phyloP scores from a whole-genome alignment of 2,113 vertebrate genomes.

The Apaloderma vittatum region DNA sequence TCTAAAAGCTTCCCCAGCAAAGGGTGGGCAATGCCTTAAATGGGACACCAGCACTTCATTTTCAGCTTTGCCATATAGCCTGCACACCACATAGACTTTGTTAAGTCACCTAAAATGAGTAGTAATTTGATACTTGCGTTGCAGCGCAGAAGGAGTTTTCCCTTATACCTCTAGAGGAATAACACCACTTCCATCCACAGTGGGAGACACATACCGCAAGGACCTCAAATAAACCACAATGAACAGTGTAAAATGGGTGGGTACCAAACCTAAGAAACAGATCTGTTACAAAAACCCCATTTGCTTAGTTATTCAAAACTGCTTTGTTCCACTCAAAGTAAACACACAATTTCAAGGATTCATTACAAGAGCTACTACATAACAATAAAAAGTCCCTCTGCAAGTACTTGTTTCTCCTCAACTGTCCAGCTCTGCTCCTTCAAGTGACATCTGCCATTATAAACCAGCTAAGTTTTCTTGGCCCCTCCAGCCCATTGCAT shows the following conservation, averaged over 20 bases:
- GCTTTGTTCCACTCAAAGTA: background rate
- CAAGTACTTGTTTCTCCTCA: background rate
- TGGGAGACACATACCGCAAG: background rate
- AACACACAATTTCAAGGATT: background rate
- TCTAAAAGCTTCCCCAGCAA: background rate
- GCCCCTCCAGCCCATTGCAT: background rate
- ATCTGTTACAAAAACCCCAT: background rate
- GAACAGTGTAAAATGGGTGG: background rate
- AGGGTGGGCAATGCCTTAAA: background rate
- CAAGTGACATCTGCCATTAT: background rate
- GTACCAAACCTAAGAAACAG: background rate
- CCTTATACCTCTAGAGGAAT: background rate
- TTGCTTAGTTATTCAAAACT: background rate
- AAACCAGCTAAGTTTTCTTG: background rate
- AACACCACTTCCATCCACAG: background rate
- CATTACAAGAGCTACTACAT: background rate
- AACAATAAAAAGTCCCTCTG: background rate
- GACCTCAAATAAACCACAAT: background rate
- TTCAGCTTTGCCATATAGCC: background rate
- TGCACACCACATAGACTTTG: background rate
- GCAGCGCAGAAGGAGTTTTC: rapidly evolving
- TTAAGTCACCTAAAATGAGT: background rate
- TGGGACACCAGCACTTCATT: background rate
- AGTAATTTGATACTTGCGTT: background rate
- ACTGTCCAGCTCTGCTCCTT: background rate